Percentiles rank a stretch among this genome's conserved stretches.
Evolutionary conservation across 1,140 invertebrate species (phyloP).

Genomic region (Sesamia nonagrioides): DNA sequence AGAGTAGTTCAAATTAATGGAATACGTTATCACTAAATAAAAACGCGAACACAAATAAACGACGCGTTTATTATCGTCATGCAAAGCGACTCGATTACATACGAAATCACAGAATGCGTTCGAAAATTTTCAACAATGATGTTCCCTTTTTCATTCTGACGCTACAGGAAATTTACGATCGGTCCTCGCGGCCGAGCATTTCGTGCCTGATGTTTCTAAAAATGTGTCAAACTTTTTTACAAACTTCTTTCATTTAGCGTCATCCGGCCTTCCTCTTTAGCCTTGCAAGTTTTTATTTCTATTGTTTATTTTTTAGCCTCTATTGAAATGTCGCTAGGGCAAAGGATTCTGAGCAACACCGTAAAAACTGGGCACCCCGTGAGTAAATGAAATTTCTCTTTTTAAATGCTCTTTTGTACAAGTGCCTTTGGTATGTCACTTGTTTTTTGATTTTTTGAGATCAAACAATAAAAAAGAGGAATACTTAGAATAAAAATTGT

Average conservation of each 20-base stretch:
- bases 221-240: slow-evolving; percentile 87
- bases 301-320: slow-evolving; percentile 84
- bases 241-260: slow-evolving; percentile 86
- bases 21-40: slow-evolving; percentile 42
- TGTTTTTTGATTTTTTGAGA: slow-evolving; percentile 37
- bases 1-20: slow-evolving; percentile 27
- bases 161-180: slow-evolving; percentile 84
- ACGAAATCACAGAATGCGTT: slow-evolving; percentile 77
- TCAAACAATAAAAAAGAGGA: slow-evolving; percentile 21
- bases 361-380: slow-evolving; percentile 69
- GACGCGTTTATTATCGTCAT: slow-evolving; percentile 66
- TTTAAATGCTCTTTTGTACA: slow-evolving; percentile 62
- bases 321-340: slow-evolving; percentile 80
- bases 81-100: slow-evolving; percentile 73
- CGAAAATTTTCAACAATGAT: slow-evolving; percentile 86
- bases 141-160: slow-evolving; percentile 86
- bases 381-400: slow-evolving; percentile 76
- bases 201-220: slow-evolving; percentile 86
- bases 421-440: slow-evolving; percentile 53
- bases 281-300: slow-evolving; percentile 80
- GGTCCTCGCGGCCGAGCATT: slow-evolving; percentile 74
- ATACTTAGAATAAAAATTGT: slow-evolving; percentile 8
- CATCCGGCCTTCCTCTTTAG: slow-evolving; percentile 82
- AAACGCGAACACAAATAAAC: slow-evolving; percentile 58
- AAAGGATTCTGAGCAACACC: slow-evolving; percentile 74